Conservation (phyloP, 1,140 invertebrate species). For the Atta texana region DNA sequence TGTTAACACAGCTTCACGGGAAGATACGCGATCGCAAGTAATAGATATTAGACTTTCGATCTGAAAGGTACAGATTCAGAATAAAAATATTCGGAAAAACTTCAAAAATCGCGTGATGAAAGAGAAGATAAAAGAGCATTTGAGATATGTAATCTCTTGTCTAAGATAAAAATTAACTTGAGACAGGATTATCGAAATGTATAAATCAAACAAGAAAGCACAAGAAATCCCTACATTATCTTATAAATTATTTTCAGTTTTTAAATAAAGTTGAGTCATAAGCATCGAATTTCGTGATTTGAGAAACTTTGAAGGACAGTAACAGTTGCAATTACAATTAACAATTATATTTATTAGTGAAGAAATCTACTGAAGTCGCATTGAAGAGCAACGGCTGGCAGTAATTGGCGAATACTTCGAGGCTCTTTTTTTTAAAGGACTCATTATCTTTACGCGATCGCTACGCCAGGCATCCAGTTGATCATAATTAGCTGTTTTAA, state of each 20-base stretch:
- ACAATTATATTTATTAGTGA: neutral
- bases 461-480: neutral
- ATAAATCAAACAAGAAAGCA: neutral
- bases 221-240: too few relatives aligned
- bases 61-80: neutral
- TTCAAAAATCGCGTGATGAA: too few relatives aligned
- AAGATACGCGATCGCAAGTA: neutral
- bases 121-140: neutral
- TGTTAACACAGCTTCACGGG: conserved; percentile 5
- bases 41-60: neutral
- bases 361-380: neutral
- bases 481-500: conserved; percentile 39
- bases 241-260: too few relatives aligned
- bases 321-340: neutral
- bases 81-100: neutral
- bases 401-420: neutral
- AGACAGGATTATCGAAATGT: neutral
- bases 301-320: neutral
- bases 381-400: neutral
- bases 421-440: conserved; percentile 2
- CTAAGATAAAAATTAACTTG: neutral
- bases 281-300: neutral
- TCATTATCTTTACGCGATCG: neutral
- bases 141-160: too few relatives aligned
- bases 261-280: too few relatives aligned